Evolutionary conservation across 2,888 invertebrate species (phyloP), one percentile per base, ranked within the genome.

Genomic region (Trachelus stipa): DNA sequence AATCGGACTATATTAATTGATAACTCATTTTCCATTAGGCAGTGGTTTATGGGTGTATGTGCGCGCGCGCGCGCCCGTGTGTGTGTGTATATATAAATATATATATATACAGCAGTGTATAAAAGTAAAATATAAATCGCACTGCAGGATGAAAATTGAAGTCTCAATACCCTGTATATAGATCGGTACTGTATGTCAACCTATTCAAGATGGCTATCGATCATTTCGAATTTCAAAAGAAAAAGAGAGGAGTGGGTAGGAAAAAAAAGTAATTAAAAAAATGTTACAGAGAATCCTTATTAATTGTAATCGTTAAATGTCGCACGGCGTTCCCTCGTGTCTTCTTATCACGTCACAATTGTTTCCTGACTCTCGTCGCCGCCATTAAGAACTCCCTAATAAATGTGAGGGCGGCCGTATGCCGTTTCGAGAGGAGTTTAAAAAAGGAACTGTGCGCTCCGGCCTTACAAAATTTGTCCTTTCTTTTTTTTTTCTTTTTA

Each of bases 401-500:
- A 71, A 33, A 34, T n/a, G 30, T 37, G 74, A 37, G 30, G 33
- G 35, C 74, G 74, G 35, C 34, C 34, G 74, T 74, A 15, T 35
- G 35, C 74, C 34, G 30, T 74, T 74, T 56, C 23, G 34, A 74
- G 35, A 74, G 74, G 73, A 74, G 37, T 78, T 77, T 73, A 78
- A 56, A 82, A 87, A 88, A 88, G 88, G 87, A 90, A 89, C 88
- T 89, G 90, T 89, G 89, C 88, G 88, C 88, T 89, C 88, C 86
- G 86, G 88, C 87, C 86, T 90, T 89, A 90, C 85, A 90, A 90
- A 90, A 88, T 84, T 87, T 86, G 83, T 56, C 56, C 56, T 56
- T 56, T 56, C 12, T 40, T 86, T 82, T 12, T 15, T 40, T 15
- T 40, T 40, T 6, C 30, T 12, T 15, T 31, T 31, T 71, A 23